Base-by-base conservation (phyloP, 1,140 invertebrate species). In the Bombus balteatus region DNA sequence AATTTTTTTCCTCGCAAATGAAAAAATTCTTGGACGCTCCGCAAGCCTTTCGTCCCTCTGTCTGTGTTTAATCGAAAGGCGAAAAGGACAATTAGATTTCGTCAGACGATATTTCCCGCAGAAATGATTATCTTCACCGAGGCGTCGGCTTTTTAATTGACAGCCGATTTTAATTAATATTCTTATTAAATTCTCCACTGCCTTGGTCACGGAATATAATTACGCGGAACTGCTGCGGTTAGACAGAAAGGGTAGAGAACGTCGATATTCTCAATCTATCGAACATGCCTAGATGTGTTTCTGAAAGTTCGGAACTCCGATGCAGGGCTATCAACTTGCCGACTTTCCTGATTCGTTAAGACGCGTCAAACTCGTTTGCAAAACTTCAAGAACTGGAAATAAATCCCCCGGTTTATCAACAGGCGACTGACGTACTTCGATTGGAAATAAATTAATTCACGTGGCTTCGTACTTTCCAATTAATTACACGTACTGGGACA, bases 201-300 rank as follows among this genome's bases (percentile, higher is more conserved):
- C 28, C 18, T 13, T 43, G n/a, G 32, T 66, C 22, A 25, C 32
- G 18, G 59, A 66, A 66, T 43, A 53, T 70, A 59, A 43, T 84
- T 68, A 71, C 32, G 47, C 4, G 74, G 70, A 75, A 68, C 32
- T 75, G 18, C n/a, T 37, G n/a, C 57, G n/a, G 22, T 25, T n/a
- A 34, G 39, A 62, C 41, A 15, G 32, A 37, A 25, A 22, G 25
- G 15, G 43, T 28, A 43, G 28, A 28, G 34, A 73, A 34, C 6
- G 41, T 76, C 59, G 72, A 75, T 75, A 83, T 18, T 41, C 32
- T 65, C 81, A 28, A 82, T 82, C 53, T 43, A 73, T 82, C 53
- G 81, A 57, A 32, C 71, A 37, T 75, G 41, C 32, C 62, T 76
- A 70, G 62, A 81, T n/a, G 18, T 72, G 41, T 66, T 76, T 65